Base-by-base conservation (phyloP, 2,888 invertebrate species). In the Trichogramma evanescens region DNA sequence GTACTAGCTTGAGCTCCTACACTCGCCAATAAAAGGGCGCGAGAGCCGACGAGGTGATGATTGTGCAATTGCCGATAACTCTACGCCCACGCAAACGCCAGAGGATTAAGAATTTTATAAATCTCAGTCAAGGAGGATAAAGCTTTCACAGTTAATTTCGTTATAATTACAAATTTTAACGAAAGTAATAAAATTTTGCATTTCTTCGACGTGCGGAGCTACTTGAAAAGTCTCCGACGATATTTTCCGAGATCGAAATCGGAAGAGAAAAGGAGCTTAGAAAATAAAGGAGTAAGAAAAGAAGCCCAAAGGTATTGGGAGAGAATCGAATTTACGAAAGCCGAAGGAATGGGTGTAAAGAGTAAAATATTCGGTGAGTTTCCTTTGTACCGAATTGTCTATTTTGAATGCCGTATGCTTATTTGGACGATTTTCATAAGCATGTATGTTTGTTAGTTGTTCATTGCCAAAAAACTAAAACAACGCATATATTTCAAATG, bases 361-460 rank as follows among this genome's bases (percentile, higher is more conserved):
- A 65, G 66, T 41, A 72, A 71, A 54, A 59, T 74, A 46, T 75
- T 74, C 54, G 74, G 74, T 75, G 66, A 71, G 73, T 71, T 6
- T 10, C 26, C 26, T 26, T 26, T 26, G 26, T 26, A 26, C 26
- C 26, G 26, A 26, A 26, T 26, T 26, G 26, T 39, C 40, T 13
- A 39, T 39, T 50, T 50, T n/a, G 8, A 46, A 46, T n/a, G 10
- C 7, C 6, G 10, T 26, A 26, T 26, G 26, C 26, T 26, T 26
- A 26, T 26, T 26, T 26, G 2, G 26, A 26, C 26, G 26, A 26
- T 26, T 26, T 26, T 26, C 26, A 26, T 26, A 26, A 26, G 26
- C 26, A 26, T 26, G 26, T 26, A 26, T 26, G 26, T 26, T 26
- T 26, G 26, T 26, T 26, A 26, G 26, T 26, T 2, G 1, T 26